phyloP scores from a whole-genome alignment of 2,797 vertebrate species.

The Sciurus vulgaris region DNA sequence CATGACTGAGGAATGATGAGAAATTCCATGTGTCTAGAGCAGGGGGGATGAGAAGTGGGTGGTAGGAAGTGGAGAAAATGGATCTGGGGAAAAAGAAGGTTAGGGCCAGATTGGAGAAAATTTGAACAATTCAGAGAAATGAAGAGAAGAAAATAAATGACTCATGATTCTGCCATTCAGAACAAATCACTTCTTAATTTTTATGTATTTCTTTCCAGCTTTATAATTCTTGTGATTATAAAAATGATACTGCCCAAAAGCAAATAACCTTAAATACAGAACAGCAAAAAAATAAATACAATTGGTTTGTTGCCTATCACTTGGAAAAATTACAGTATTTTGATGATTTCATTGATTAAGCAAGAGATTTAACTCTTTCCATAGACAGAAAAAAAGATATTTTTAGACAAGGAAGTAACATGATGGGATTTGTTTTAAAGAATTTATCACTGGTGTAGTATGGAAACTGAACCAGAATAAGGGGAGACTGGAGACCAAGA shows the following conservation, averaged over 20 bases:
- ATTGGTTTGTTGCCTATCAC: neutral
- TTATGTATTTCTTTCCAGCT: constrained; percentile 44
- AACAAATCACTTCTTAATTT: constrained; percentile 36
- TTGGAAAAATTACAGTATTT: constrained; percentile 43
- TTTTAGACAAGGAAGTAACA: constrained; percentile 34
- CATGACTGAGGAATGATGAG: neutral
- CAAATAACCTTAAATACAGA: constrained; percentile 54
- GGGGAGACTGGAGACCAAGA: neutral
- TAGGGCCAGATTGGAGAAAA: constrained; percentile 33
- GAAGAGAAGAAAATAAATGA: constrained; percentile 46
- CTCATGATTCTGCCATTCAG: neutral
- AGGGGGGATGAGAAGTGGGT: neutral
- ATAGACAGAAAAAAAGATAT: constrained; percentile 10
- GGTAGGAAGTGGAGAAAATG: neutral
- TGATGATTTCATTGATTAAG: constrained; percentile 35
- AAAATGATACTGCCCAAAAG: constrained; percentile 34
- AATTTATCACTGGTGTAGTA: neutral
- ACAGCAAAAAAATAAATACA: neutral
- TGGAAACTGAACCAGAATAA: constrained; percentile 4
- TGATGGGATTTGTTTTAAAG: constrained; percentile 34
- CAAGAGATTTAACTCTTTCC: constrained; percentile 39
- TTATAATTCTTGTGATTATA: constrained; percentile 26
- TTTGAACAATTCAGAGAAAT: constrained; percentile 1
- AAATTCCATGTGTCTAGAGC: neutral
- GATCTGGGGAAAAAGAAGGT: neutral